phyloP scores from a whole-genome alignment of 2,113 vertebrate species.

The Parotia lawesii region DNA sequence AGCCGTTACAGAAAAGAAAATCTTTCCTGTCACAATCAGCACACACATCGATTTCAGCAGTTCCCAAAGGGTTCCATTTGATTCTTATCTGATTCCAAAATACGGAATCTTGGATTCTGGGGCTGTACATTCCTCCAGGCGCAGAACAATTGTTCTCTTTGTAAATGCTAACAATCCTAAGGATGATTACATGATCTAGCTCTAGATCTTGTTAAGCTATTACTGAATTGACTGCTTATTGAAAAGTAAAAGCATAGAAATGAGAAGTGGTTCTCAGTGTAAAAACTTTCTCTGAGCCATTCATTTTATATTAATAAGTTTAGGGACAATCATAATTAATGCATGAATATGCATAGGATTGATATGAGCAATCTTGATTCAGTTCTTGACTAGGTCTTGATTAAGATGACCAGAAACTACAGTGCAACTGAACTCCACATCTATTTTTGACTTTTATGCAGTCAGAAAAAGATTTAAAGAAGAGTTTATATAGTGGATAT shows the following conservation, averaged over 20 bases:
- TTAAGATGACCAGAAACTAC: neutral
- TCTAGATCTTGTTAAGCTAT: neutral
- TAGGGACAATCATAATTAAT: neutral
- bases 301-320: neutral
- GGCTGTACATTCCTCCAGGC: neutral
- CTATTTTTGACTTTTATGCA: neutral
- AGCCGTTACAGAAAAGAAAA: neutral
- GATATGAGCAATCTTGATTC: neutral
- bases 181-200: neutral
- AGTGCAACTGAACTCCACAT: neutral
- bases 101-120: neutral
- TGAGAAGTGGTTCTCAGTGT: neutral
- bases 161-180: neutral
- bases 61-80: neutral
- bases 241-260: neutral
- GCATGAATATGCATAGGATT: neutral
- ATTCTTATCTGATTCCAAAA: neutral
- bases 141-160: neutral
- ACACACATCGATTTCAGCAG: accelerated
- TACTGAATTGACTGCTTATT: neutral
- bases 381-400: neutral
- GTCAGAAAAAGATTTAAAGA: neutral
- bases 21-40: neutral
- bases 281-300: neutral
- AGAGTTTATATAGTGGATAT: neutral